Evolutionary conservation across 2,797 vertebrate species (phyloP), one percentile per base, ranked within the genome.

Genomic region (Ctenochaetus hawaiiensis): DNA sequence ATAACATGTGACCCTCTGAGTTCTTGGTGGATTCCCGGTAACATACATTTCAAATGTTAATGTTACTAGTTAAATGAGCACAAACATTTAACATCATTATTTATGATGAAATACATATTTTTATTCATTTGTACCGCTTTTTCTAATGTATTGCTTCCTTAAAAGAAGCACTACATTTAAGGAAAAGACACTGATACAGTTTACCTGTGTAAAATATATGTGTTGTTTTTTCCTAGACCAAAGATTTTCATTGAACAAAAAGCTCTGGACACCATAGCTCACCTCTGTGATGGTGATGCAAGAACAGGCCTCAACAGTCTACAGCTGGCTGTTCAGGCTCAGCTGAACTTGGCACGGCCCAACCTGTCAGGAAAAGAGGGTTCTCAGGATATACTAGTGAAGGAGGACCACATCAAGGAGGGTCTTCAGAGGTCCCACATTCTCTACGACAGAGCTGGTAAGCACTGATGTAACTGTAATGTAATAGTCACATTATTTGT

Each of bases 351-450:
- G 0, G 86, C 86, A 12, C 87, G 18, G 41, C 2, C 45, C 4
- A 52, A 56, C 14, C 13, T 17, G 10, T 22, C 37, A 0, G 73
- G 52, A 60, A 58, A 39, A 14, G 51, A 52, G 2, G 83, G 72
- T 59, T 78, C 89, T 44, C 83, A 78, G 72, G 84, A 86, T 37
- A 88, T 96, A 62, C 20, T 97, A 69, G 91, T 99, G 72, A 97
- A 94, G 10, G 98, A 99, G 91, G 93, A 95, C 3, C 96, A 99
- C 0, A 62, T 98, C 56, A 99, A 99, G 87, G 98, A 98, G 86
- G 98, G 97, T 17, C 96, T 99, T 1, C 98, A 99, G 90, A 95
- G 96, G 71, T 98, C 98, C 14, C 98, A 99, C 78, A 97, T 99
- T 84, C 94, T 99, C 10, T 99, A 99, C 54, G 98, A 99, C 85